Evolutionary conservation across 2,888 invertebrate genomes (phyloP).

Genomic region (Hololepta plana): DNA sequence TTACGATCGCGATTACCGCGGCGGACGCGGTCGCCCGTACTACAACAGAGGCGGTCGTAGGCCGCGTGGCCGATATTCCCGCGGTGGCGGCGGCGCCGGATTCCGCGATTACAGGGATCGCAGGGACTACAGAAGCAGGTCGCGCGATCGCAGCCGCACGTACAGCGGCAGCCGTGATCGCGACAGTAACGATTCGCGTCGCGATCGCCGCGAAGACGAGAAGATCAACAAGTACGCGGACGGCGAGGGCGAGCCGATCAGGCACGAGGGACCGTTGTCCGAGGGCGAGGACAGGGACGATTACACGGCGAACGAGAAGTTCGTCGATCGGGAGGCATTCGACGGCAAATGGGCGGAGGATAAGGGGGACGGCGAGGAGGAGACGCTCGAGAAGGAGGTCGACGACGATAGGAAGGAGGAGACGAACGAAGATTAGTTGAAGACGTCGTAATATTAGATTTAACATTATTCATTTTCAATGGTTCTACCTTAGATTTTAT

Average conservation of each 20-base stretch:
- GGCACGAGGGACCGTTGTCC: slow-evolving; percentile 36
- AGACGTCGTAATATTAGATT: no score
- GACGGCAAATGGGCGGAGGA: slow-evolving; percentile 45
- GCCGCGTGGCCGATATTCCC: slow-evolving; percentile 14
- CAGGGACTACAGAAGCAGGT: slow-evolving; percentile 42
- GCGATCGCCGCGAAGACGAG: slow-evolving; percentile 19
- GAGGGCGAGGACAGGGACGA: slow-evolving; percentile 40
- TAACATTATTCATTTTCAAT: no score
- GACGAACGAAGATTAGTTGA: no score
- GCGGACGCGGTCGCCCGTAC: slow-evolving; percentile 23
- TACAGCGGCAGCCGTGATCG: slow-evolving; percentile 34
- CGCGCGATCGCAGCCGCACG: slow-evolving; percentile 25
- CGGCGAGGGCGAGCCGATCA: slow-evolving; percentile 23
- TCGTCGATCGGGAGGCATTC: slow-evolving; percentile 42
- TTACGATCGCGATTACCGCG: slow-evolving; percentile 21
- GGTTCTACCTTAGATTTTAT: no score
- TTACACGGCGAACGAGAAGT: slow-evolving; percentile 24
- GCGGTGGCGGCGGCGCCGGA: slow-evolving; percentile 22
- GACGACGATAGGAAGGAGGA: slow-evolving; percentile 39
- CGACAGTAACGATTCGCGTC: slow-evolving; percentile 16
- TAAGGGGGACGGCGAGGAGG: slow-evolving; percentile 37
- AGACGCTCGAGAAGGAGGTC: slow-evolving; percentile 34
- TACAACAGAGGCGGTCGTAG: slow-evolving; percentile 14
- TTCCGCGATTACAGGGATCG: slow-evolving; percentile 52
- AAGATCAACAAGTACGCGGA: slow-evolving; percentile 38